Evolutionary conservation across 30 jellyfish, hydroid and myxozoan species (phyloP), one percentile per base, ranked within the genome.

Genomic region (Aurelia sp.): DNA sequence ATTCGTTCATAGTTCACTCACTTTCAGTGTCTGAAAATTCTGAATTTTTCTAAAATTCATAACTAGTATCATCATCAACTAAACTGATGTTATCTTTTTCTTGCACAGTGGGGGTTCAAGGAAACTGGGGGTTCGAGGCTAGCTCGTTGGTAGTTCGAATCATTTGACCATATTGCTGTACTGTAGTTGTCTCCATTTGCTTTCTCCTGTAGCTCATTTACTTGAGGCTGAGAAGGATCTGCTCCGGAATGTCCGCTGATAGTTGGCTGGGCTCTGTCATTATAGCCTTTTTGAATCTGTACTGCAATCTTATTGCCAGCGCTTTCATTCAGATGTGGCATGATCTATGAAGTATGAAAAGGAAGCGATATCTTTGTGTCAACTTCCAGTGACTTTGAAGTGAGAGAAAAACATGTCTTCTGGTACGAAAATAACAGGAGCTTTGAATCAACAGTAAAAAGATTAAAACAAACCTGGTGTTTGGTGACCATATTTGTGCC

Each of bases 61-160:
- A n/a, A n/a, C n/a, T n/a, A n/a, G n/a, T n/a, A n/a, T n/a, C n/a
- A n/a, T n/a, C n/a, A n/a, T n/a, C n/a, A n/a, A n/a, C n/a, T n/a
- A n/a, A n/a, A n/a, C n/a, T n/a, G n/a, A n/a, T n/a, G n/a, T n/a
- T n/a, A n/a, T n/a, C n/a, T n/a, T n/a, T n/a, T n/a, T n/a, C n/a
- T n/a, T n/a, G n/a, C n/a, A n/a, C n/a, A n/a, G n/a, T n/a, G n/a
- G n/a, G n/a, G n/a, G n/a, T n/a, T n/a, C n/a, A n/a, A n/a, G 89
- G 66, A 19, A 78, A 27, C 15, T 89, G 67, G 19, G 91, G 91
- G 27, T 66, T 83, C 0, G 16, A 53, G 22, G 86, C 91, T 50
- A 81, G 86, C 63, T 66, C 74, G 31, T 65, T 50, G 37, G 89
- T 89, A 17, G 48, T 37, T 37, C 9, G 48, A 0, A 22, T 19